A percentile compares a stretch with the other conserved stretches of the same genome.
Evolutionary conservation across 2,888 invertebrate species (phyloP).

Genomic region (Zaprionus bogoriensis): DNA sequence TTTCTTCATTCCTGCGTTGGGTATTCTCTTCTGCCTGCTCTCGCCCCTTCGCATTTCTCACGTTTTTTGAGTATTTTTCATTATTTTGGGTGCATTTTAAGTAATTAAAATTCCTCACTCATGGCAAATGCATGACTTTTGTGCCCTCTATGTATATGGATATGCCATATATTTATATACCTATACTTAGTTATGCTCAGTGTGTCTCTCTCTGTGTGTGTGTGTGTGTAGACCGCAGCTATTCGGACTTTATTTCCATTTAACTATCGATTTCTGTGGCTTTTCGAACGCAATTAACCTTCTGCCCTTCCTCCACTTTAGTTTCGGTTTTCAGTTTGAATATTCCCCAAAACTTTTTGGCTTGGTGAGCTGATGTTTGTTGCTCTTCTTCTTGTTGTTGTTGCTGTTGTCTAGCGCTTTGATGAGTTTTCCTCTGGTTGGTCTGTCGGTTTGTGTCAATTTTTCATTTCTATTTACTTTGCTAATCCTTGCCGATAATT

Average conservation of each 20-base stretch:
- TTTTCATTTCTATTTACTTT: slow-evolving; percentile 53
- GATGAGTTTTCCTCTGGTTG: slow-evolving; percentile 25
- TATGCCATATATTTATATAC: not conserved
- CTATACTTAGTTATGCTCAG: slow-evolving; percentile 7
- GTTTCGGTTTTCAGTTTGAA: slow-evolving; percentile 26
- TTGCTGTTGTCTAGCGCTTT: slow-evolving; percentile 18
- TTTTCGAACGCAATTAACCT: slow-evolving; percentile 63
- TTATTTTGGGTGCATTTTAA: slow-evolving; percentile 53
- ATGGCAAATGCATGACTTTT: slow-evolving; percentile 25
- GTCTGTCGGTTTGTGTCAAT: slow-evolving; percentile 23
- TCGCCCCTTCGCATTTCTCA: not conserved
- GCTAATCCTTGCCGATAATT: slow-evolving; percentile 56
- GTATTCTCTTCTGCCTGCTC: not conserved
- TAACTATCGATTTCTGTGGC: slow-evolving; percentile 66
- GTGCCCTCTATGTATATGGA: slow-evolving; percentile 1
- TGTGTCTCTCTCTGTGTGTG: slow-evolving; percentile 19
- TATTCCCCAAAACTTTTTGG: slow-evolving; percentile 39
- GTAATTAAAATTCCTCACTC: slow-evolving; percentile 67
- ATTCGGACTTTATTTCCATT: slow-evolving; percentile 56
- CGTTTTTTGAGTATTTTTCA: slow-evolving; percentile 39
- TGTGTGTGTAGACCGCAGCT: slow-evolving; percentile 47
- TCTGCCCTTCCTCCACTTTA: slow-evolving; percentile 14
- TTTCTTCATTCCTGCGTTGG: slow-evolving; percentile 13
- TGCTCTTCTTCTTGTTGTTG: not conserved
- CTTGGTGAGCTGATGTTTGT: slow-evolving; percentile 33